Base-by-base conservation (phyloP, 1,140 invertebrate species). In the Ips typographus region DNA sequence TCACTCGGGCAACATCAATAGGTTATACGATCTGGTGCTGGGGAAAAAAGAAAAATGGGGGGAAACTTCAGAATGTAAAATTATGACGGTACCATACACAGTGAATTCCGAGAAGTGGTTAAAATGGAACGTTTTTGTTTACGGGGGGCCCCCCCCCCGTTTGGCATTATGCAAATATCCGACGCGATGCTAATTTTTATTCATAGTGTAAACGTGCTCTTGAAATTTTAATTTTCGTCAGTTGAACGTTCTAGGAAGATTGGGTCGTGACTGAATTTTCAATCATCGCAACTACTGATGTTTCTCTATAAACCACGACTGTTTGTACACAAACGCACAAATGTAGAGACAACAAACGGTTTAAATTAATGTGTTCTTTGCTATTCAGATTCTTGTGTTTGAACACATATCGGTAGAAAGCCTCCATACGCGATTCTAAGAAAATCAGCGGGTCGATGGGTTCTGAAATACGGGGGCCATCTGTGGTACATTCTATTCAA, bases 221-320 rank as follows among this genome's bases (percentile, higher is more conserved):
- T 55, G 52, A 55, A 36, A 55, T 55, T 55, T 55, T 55, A 55
- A 55, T 55, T 55, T 55, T 55, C 52, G 52, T 55, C 52, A 55
- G 37, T 36, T 55, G 8, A 55, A 55, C 6, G 37, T 55, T 55
- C 52, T 55, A 7, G 52, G 52, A 55, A 55, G 8, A 8, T 55
- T 5, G 5, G 8, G 1, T 22, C 52, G 37, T 55, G 52, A 55
- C 52, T n/a, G 8, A 2, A 37, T 36, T 55, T 37, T 55, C 6
- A 55, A 55, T 22, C 8, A 55, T 7, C 37, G 37, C 7, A 49
- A 8, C 22, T 8, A 22, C 7, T 49, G 44, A 3, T 6, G 3
- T 49, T 49, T 49, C 3, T 49, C 6, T 22, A 6, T 22, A 2
- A 49, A 8, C 3, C 44, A 49, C 6, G 3, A 22, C 1, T 22